Evolutionary conservation across 2,797 vertebrate species (phyloP).

Genomic region (Adrianichthys oophorus): DNA sequence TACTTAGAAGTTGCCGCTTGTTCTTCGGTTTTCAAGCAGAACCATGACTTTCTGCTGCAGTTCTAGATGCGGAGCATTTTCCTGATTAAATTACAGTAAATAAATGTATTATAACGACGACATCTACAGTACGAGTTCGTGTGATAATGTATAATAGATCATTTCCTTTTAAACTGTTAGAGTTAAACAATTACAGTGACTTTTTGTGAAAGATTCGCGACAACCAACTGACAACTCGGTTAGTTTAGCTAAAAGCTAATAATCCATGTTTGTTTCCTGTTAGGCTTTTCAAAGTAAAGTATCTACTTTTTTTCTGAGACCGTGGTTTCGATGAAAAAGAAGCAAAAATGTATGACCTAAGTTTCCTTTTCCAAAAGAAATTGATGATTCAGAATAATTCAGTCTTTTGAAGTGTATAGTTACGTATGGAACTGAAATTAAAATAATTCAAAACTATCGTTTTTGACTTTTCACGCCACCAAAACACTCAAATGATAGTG

Average conservation of each 20-base stretch:
- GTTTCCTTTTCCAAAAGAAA: neutral
- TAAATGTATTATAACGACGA: neutral
- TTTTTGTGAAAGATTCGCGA: neutral
- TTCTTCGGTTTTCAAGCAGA: no score
- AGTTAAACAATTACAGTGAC: neutral
- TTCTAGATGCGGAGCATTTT: neutral
- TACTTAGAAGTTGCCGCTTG: neutral
- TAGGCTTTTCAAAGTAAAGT: conserved; percentile 34
- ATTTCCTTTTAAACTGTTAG: neutral
- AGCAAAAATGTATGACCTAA: neutral
- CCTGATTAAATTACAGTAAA: neutral
- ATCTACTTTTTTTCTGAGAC: rapidly evolving
- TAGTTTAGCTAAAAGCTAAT: conserved; percentile 4
- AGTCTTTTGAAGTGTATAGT: no score
- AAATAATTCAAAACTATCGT: no score
- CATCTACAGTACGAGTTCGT: neutral
- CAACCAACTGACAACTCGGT: neutral
- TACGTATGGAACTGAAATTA: no score
- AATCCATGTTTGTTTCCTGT: conserved; percentile 6
- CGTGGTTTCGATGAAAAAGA: neutral
- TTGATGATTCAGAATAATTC: no score
- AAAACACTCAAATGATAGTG: no score
- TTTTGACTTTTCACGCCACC: no score
- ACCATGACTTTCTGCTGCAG: no score
- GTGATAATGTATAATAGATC: neutral